Percentiles rank a stretch among this genome's conserved stretches.
Evolutionary conservation across 2,888 invertebrate genomes (phyloP).

Genomic region (Heliconius sara): DNA sequence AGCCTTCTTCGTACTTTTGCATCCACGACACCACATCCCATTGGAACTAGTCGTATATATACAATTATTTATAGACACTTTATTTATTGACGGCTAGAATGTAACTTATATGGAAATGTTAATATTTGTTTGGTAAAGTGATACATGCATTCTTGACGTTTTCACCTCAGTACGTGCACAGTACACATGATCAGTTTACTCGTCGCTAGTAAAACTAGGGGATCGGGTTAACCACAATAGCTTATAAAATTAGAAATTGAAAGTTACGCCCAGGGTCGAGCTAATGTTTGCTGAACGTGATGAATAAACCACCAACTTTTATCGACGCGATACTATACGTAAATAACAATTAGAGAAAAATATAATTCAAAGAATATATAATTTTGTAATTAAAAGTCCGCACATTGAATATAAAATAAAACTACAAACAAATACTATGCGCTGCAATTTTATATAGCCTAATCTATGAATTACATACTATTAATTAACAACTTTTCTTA

Average conservation of each 20-base stretch:
- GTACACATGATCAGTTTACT: conserved; percentile 47
- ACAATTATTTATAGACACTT: conserved; percentile 5
- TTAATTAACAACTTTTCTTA: background rate
- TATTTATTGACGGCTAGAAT: conserved; percentile 24
- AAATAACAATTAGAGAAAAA: conserved; percentile 2
- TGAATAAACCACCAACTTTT: conserved; percentile 39
- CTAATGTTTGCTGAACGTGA: conserved; percentile 76
- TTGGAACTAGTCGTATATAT: background rate
- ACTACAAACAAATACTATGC: too few relatives aligned
- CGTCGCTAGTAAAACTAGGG: conserved; percentile 47
- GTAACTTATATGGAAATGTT: conserved; percentile 38
- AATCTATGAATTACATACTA: background rate
- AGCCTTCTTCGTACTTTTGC: background rate
- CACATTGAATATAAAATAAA: too few relatives aligned
- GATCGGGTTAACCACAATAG: conserved; percentile 74
- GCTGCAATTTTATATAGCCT: background rate
- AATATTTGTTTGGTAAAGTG: conserved; percentile 45
- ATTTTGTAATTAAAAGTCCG: background rate
- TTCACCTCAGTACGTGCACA: conserved; percentile 47
- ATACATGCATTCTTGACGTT: conserved; percentile 47
- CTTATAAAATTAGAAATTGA: conserved; percentile 76
- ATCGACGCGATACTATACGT: background rate
- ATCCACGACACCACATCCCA: background rate
- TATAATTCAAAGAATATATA: background rate
- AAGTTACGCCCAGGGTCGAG: conserved; percentile 63